Percentiles rank a stretch among this genome's conserved stretches.
Evolutionary conservation across 2,888 invertebrate genomes (phyloP).

Genomic region (Drosophila longiperda): DNA sequence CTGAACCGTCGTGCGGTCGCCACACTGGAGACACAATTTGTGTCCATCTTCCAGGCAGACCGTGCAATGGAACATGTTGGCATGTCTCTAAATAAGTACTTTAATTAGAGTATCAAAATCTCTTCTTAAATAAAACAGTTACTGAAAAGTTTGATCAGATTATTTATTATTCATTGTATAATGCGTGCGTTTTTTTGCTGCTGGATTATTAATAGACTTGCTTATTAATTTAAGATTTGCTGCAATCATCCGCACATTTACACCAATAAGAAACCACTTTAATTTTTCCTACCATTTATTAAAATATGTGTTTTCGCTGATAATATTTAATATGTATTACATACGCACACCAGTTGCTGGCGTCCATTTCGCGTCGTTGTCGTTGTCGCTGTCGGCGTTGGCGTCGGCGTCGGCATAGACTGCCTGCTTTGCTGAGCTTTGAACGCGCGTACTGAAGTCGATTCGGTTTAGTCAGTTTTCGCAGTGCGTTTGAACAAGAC

Average conservation of each 20-base stretch:
- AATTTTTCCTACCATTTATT: neutral
- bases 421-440: conserved; percentile 44
- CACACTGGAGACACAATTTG: conserved; percentile 85
- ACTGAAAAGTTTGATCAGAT: neutral
- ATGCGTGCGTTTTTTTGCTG: neutral
- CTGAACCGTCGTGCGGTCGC: conserved; percentile 88
- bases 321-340: neutral
- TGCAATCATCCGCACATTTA: neutral
- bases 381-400: neutral
- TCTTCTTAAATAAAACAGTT: neutral
- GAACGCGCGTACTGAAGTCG: conserved; percentile 31
- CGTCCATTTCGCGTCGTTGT: conserved; percentile 9
- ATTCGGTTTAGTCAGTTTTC: conserved; percentile 53
- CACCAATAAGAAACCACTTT: neutral
- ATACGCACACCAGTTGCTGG: conserved; percentile 27
- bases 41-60: conserved; percentile 59
- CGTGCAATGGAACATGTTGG: conserved; percentile 61
- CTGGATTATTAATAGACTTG: neutral
- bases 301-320: neutral
- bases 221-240: neutral
- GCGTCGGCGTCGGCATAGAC: conserved; percentile 15
- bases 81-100: conserved; percentile 41
- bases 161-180: no score
- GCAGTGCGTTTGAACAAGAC: conserved; percentile 53
- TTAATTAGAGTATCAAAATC: conserved; percentile 4